These are phyloP conservation scores for Hylia prasina DNA, from an alignment of 2,113 vertebrate genomes.

Conservation along the genomic window DNA sequence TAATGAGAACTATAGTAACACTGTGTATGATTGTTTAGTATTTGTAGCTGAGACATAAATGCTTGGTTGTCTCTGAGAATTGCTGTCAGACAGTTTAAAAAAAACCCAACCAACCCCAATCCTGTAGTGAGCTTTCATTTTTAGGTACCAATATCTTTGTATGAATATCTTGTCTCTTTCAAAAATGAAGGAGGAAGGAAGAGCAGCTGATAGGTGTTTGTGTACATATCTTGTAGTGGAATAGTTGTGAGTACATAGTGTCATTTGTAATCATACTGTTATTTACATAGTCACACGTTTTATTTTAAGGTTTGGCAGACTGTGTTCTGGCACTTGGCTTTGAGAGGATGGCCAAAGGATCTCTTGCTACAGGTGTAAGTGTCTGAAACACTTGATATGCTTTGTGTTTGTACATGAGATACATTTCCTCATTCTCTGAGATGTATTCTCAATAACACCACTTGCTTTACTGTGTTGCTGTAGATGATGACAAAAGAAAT, in stretches of 20 bases:
- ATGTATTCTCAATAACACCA: neutral
- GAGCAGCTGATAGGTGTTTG: neutral
- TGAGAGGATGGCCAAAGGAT: conserved; percentile 90
- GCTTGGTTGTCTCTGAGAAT: neutral
- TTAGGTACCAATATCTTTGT: neutral
- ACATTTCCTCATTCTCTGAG: neutral
- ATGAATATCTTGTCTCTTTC: neutral
- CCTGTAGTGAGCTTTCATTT: neutral
- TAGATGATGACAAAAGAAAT: neutral
- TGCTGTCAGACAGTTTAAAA: neutral
- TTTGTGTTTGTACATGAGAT: neutral
- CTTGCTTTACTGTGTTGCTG: neutral
- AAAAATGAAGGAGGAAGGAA: neutral
- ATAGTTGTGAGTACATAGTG: neutral
- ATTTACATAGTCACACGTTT: conserved; percentile 8
- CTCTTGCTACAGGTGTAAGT: conserved; percentile 74
- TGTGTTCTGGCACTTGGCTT: conserved; percentile 94
- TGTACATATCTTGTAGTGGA: neutral
- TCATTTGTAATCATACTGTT: neutral
- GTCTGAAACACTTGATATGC: neutral
- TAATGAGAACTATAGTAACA: neutral
- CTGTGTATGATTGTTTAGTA: neutral
- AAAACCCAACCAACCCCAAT: neutral
- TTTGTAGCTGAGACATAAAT: neutral
- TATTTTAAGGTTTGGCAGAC: conserved; percentile 82